Conservation (phyloP, 1,140 invertebrate species). For the Hyles euphorbiae region DNA sequence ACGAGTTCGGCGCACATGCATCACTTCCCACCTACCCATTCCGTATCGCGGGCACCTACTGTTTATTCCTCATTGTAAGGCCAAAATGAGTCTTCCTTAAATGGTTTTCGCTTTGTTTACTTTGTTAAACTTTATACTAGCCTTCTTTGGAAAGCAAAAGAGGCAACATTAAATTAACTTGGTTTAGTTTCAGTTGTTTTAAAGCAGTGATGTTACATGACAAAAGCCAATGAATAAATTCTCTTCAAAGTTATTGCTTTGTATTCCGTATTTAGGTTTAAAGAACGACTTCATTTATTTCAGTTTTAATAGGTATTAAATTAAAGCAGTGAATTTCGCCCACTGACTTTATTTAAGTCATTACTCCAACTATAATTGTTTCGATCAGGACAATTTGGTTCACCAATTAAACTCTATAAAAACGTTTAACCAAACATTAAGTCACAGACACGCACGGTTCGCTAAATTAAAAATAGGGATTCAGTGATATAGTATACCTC, state of each 20-base stretch:
- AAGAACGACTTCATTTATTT: constrained; percentile 18
- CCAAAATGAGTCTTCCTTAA: no score
- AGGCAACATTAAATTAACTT: no score
- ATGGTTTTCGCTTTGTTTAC: no score
- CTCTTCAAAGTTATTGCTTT: no score
- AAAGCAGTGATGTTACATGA: background rate
- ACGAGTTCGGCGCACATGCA: constrained; percentile 37
- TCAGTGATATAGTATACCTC: no score
- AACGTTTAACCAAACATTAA: constrained; percentile 1
- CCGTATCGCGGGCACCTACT: background rate
- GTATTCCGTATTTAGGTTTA: constrained; percentile 14
- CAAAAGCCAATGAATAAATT: background rate
- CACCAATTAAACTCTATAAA: background rate
- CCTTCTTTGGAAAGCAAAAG: no score
- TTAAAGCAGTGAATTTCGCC: constrained; percentile 47
- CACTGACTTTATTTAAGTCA: constrained; percentile 39
- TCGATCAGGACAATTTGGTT: constrained; percentile 46
- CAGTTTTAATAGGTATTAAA: constrained; percentile 43
- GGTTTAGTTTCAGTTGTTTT: background rate
- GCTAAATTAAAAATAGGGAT: no score
- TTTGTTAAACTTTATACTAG: no score
- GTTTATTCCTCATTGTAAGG: background rate
- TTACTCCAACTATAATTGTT: constrained; percentile 39
- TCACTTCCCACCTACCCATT: constrained; percentile 28
- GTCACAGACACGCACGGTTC: no score